Evolutionary conservation across 2,113 vertebrate species (phyloP).

Genomic region (Hassar affinis): DNA sequence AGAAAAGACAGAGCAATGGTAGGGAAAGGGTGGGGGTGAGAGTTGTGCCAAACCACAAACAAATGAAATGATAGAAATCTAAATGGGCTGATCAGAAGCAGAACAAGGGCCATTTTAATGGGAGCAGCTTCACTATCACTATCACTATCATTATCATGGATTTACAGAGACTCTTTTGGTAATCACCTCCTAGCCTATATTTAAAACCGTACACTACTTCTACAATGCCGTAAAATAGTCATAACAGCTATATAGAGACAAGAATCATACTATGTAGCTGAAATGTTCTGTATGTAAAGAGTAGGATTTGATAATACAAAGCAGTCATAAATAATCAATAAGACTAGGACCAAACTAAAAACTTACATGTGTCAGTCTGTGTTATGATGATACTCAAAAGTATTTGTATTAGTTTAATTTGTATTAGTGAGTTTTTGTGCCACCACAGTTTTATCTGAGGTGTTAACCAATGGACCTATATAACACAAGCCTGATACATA

Average conservation of each 20-base stretch:
- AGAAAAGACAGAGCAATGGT: neutral
- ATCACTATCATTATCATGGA: too few relatives aligned
- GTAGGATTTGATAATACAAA: neutral
- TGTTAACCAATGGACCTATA: too few relatives aligned
- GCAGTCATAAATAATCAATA: neutral
- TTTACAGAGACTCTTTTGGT: neutral
- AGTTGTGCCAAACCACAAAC: constrained; percentile 29
- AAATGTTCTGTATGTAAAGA: neutral
- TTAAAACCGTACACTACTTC: neutral
- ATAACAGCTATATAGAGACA: neutral
- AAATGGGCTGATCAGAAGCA: neutral
- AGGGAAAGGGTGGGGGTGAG: neutral
- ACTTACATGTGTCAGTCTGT: too few relatives aligned
- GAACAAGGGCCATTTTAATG: neutral
- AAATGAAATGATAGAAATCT: constrained; percentile 12
- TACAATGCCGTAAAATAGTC: neutral
- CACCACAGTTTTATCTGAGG: too few relatives aligned
- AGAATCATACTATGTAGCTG: too few relatives aligned
- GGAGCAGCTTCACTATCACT: neutral
- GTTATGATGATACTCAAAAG: too few relatives aligned
- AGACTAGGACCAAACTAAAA: neutral
- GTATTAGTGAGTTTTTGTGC: too few relatives aligned
- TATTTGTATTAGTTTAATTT: too few relatives aligned
- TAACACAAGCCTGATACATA: too few relatives aligned
- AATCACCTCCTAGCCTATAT: neutral